Evolutionary conservation across 2,113 vertebrate species (phyloP).

Genomic region (Rousettus leschenaultii): DNA sequence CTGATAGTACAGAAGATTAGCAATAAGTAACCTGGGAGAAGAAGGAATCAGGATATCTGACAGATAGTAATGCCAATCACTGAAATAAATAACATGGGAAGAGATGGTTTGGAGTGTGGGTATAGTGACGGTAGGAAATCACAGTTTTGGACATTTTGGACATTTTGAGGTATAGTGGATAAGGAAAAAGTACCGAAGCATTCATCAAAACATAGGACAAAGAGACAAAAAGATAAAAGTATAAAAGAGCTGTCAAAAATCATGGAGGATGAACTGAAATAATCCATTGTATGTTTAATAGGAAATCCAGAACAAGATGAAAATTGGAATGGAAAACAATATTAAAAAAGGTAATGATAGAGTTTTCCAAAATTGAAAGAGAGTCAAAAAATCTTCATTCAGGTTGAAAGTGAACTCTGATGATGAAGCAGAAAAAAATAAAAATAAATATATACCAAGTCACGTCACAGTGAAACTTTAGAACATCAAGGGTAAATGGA

Average conservation of each 20-base stretch:
- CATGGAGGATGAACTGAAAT: neutral
- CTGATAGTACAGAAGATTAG: neutral
- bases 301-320: slow-evolving; percentile 24
- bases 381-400: neutral
- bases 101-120: neutral
- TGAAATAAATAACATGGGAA: neutral
- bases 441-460: neutral
- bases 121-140: neutral
- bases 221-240: neutral
- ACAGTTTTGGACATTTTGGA: neutral
- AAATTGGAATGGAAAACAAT: neutral
- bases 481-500: neutral
- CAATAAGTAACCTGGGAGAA: neutral
- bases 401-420: neutral
- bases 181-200: neutral
- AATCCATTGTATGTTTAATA: neutral
- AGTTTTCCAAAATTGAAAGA: neutral
- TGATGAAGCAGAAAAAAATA: neutral
- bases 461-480: neutral
- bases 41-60: neutral
- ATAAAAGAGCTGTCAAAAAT: neutral
- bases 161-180: neutral
- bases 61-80: neutral
- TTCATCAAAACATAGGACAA: neutral
- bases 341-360: neutral